phyloP scores from a whole-genome alignment of 2,888 invertebrate genomes.

The Caenorhabditis angaria region DNA sequence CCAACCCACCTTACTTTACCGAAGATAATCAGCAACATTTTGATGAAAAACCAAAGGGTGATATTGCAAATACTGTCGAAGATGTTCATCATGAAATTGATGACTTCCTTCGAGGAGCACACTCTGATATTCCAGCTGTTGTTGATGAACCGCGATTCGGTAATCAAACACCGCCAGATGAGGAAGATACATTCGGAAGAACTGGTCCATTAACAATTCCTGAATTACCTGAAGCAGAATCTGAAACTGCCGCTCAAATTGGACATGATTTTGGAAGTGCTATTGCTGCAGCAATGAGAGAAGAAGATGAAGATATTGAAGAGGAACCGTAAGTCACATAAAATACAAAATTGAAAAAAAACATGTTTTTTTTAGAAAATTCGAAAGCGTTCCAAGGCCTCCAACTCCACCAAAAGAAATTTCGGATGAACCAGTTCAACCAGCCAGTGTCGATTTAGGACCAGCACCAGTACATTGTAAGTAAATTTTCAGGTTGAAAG shows the following conservation, averaged over 20 bases:
- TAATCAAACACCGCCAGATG: slow-evolving; percentile 52
- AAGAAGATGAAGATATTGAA: slow-evolving; percentile 11
- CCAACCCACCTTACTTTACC: neutral
- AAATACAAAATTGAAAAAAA: neutral
- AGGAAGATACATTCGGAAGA: slow-evolving; percentile 46
- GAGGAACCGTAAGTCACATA: neutral
- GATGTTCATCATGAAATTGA: slow-evolving; percentile 43
- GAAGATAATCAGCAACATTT: neutral
- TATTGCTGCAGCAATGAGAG: slow-evolving; percentile 21
- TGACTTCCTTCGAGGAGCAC: slow-evolving; percentile 23
- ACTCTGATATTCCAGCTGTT: slow-evolving; percentile 29
- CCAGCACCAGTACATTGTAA: slow-evolving; percentile 53
- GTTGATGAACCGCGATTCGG: slow-evolving; percentile 49
- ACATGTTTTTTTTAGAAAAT: slow-evolving; percentile 37
- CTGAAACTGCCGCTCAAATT: slow-evolving; percentile 16
- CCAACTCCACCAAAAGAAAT: slow-evolving; percentile 69
- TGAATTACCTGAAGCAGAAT: slow-evolving; percentile 36
- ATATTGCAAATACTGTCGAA: slow-evolving; percentile 32
- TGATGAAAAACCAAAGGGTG: slow-evolving; percentile 16
- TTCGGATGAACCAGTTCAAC: slow-evolving; percentile 62
- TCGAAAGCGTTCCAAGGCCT: slow-evolving; percentile 61
- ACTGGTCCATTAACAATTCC: slow-evolving; percentile 65
- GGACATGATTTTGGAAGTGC: slow-evolving; percentile 24
- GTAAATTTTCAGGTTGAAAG: slow-evolving; percentile 6
- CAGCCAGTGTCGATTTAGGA: slow-evolving; percentile 60